Evolutionary conservation across 2,797 vertebrate species (phyloP), one percentile per base, ranked within the genome.

Genomic region (Esox masquinongy): DNA sequence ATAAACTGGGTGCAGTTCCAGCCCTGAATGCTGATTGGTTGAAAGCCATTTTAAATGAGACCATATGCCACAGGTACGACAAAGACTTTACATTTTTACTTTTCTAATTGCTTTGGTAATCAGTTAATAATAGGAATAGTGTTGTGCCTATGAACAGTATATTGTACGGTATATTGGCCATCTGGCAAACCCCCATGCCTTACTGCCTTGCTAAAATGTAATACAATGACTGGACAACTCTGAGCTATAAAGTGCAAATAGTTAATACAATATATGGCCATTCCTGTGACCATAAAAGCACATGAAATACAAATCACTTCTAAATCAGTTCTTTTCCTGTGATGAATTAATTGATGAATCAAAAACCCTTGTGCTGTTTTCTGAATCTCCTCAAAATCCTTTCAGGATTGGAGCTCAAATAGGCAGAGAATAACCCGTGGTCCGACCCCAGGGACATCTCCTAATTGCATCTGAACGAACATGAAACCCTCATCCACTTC

Each of bases 401-500:
- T 68, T 19, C 70, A 76, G 70, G 83, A 80, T 83, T 68, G 71
- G 76, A 82, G 67, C 76, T 49, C n/a, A 2, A 8, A 1, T 61
- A 72, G 75, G 83, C 5, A 4, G 49, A 66, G 85, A 79, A 83
- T 81, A 68, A 80, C 83, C 79, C 19, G 59, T 70, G 79, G 83
- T 80, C 74, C 24, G 79, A 74, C 79, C 81, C 80, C 74, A 34
- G 79, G 75, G 78, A 82, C 77, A 77, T 76, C 70, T 82, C 81
- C 71, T 85, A 86, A 90, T 83, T 79, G 80, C 59, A 70, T 50
- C 73, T 76, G 82, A 85, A 82, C 81, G 82, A 77, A 79, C 83
- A 85, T 87, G 90, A 88, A 82, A 88, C 88, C 85, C 82, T 78
- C 85, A 86, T 90, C 87, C 83, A 77, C 84, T 90, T 85, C 86